Conservation (phyloP, 2,113 vertebrate genomes). For the Brienomyrus longianalis region DNA sequence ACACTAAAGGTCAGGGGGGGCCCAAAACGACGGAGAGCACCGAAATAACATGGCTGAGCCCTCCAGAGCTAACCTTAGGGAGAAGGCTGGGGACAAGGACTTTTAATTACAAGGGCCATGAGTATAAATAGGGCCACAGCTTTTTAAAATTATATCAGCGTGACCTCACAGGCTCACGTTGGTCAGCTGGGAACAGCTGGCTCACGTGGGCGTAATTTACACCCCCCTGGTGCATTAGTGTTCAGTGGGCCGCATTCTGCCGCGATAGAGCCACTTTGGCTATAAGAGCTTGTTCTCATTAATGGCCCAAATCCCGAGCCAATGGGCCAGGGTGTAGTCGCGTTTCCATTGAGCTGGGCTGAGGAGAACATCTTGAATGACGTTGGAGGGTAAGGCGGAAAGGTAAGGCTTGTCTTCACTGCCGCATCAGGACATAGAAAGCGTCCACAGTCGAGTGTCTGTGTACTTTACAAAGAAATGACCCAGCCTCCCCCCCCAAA, state of each 20-base stretch:
- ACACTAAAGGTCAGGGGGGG: slow-evolving; percentile 8
- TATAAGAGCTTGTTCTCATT: not conserved
- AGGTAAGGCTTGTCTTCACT: not conserved
- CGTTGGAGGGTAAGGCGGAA: not conserved
- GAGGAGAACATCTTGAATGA: not conserved
- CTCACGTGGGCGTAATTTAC: not conserved
- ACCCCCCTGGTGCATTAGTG: not conserved
- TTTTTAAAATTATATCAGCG: not conserved
- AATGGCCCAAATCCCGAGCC: not conserved
- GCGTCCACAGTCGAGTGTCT: not conserved
- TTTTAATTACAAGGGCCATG: not conserved
- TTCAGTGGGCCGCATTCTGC: not conserved
- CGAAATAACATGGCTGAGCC: not conserved
- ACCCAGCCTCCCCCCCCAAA: not conserved
- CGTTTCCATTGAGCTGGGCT: not conserved
- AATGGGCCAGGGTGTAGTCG: not conserved
- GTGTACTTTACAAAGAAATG: not conserved
- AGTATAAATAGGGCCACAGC: not conserved
- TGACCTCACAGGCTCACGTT: not conserved
- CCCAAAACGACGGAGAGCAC: not conserved
- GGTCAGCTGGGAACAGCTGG: not conserved
- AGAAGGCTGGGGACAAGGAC: not conserved
- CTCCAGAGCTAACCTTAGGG: not conserved
- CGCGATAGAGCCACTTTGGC: not conserved
- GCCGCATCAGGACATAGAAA: not conserved